Conservation (phyloP, 2,888 invertebrate species). For the Subacronicta megacephala region DNA sequence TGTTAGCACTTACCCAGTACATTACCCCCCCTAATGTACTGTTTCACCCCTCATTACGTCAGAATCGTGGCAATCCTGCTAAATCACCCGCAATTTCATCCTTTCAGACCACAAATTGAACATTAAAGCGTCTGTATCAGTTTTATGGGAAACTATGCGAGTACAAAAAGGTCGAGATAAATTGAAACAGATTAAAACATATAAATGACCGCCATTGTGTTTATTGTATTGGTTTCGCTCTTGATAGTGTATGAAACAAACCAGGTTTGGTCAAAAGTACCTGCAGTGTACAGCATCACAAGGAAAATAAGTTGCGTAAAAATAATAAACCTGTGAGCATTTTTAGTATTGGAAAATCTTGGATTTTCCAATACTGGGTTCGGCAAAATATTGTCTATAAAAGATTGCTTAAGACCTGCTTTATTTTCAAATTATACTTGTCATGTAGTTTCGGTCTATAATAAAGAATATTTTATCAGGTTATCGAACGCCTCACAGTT, state of each 20-base stretch:
- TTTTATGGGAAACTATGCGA: conserved; percentile 55
- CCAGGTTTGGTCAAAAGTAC: too few relatives aligned
- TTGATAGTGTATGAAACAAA: not conserved
- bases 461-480: too few relatives aligned
- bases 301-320: too few relatives aligned
- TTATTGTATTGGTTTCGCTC: conserved; percentile 14
- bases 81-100: conserved; percentile 65
- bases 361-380: too few relatives aligned
- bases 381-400: too few relatives aligned
- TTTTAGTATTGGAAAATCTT: too few relatives aligned
- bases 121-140: conserved; percentile 53
- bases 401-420: too few relatives aligned
- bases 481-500: too few relatives aligned
- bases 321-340: too few relatives aligned
- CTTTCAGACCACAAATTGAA: conserved; percentile 56
- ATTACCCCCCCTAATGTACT: conserved; percentile 42
- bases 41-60: conserved; percentile 41
- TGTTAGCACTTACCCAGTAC: conserved; percentile 31
- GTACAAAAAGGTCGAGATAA: conserved; percentile 30
- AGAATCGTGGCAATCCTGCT: conserved; percentile 56
- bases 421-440: too few relatives aligned
- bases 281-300: too few relatives aligned
- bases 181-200: conserved; percentile 34
- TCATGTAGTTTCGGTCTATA: too few relatives aligned
- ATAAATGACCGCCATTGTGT: not conserved